These are phyloP conservation scores for Chionoecetes opilio DNA, from an alignment of 1,140 invertebrate genomes.

Conservation along the genomic window DNA sequence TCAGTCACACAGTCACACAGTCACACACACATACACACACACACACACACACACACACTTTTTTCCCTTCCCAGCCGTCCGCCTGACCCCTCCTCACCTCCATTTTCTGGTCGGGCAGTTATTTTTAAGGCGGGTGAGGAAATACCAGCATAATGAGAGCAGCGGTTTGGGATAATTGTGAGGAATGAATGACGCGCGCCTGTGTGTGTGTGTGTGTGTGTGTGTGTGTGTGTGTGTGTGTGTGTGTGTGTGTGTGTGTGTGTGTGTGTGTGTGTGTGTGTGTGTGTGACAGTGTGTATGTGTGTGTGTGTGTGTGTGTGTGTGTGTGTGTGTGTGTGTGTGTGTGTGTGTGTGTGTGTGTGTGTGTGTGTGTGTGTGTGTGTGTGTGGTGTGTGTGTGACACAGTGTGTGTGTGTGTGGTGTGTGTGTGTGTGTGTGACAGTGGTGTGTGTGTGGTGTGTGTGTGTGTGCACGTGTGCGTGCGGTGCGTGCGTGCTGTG, in stretches of 20 bases:
- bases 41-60: neutral
- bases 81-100: neutral
- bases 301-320: too few relatives aligned
- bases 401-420: slow-evolving; percentile 27
- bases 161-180: neutral
- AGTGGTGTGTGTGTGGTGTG: neutral
- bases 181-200: slow-evolving; percentile 3
- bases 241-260: slow-evolving; percentile 27
- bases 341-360: too few relatives aligned
- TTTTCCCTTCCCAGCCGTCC: neutral
- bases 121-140: slow-evolving; percentile 17
- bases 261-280: slow-evolving; percentile 21
- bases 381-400: too few relatives aligned
- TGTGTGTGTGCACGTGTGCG: slow-evolving; percentile 15
- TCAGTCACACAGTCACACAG: too few relatives aligned
- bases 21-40: neutral
- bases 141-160: neutral
- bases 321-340: too few relatives aligned
- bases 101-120: neutral
- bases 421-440: slow-evolving; percentile 5
- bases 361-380: too few relatives aligned
- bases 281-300: neutral
- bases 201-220: neutral
- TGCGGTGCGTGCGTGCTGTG: too few relatives aligned
- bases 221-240: slow-evolving; percentile 12